Percentiles rank a stretch among this genome's conserved stretches.
Evolutionary conservation across 2,888 invertebrate species (phyloP).

Genomic region (Physocephala rufipes): DNA sequence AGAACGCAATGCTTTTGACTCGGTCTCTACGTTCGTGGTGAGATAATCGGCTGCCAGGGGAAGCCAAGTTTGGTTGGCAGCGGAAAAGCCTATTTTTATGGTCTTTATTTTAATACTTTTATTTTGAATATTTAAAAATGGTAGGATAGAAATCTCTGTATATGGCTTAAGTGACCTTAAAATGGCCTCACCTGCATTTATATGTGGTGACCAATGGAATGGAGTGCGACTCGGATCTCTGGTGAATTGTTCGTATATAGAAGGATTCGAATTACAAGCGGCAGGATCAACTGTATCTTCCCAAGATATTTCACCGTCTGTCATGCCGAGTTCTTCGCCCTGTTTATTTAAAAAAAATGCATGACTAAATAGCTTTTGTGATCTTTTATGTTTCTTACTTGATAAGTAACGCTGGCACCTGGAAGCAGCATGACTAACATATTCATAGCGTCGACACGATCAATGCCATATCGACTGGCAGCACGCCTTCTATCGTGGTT

Average conservation of each 20-base stretch:
- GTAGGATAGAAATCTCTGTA: too few relatives aligned
- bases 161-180: too few relatives aligned
- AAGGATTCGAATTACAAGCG: slow-evolving; percentile 67
- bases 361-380: neutral
- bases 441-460: slow-evolving; percentile 79
- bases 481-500: slow-evolving; percentile 74
- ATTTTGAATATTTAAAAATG: too few relatives aligned
- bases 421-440: slow-evolving; percentile 73
- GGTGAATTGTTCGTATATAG: slow-evolving; percentile 68
- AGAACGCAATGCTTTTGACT: slow-evolving; percentile 65
- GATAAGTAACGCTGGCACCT: slow-evolving; percentile 71
- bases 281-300: slow-evolving; percentile 68
- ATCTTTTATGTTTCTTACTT: slow-evolving; percentile 57
- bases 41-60: slow-evolving; percentile 69
- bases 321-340: slow-evolving; percentile 58
- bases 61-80: slow-evolving; percentile 57
- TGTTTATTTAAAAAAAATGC: slow-evolving; percentile 55
- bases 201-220: slow-evolving; percentile 69
- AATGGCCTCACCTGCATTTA: slow-evolving; percentile 56
- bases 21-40: slow-evolving; percentile 69
- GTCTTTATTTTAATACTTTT: too few relatives aligned
- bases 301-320: slow-evolving; percentile 68
- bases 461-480: slow-evolving; percentile 70
- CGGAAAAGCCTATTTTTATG: slow-evolving; percentile 60
- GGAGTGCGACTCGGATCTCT: slow-evolving; percentile 73